phyloP scores from a whole-genome alignment of 2,797 vertebrate genomes.

The Crocidura indochinensis region DNA sequence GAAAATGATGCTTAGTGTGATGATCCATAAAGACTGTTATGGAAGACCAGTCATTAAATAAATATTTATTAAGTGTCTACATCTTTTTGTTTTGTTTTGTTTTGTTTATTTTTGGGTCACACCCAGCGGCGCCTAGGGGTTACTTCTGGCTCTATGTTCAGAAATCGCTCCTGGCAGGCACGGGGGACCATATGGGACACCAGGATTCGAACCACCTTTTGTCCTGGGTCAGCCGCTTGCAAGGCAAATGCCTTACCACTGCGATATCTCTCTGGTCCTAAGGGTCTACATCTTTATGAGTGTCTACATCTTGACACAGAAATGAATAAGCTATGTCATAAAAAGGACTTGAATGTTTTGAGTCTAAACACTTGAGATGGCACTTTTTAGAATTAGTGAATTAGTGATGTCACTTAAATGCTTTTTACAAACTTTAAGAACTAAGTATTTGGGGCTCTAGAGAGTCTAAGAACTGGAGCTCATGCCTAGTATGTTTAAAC shows the following conservation, averaged over 20 bases:
- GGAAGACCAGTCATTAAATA: slow-evolving; percentile 24
- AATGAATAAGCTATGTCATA: neutral
- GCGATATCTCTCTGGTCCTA: no score
- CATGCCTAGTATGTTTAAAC: no score
- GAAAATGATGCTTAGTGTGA: neutral
- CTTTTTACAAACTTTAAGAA: slow-evolving; percentile 34
- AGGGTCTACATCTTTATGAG: neutral
- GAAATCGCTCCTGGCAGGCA: no score
- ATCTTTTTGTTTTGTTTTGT: neutral
- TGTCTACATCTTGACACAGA: slow-evolving; percentile 22
- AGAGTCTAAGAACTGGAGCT: no score
- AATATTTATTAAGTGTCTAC: slow-evolving; percentile 9
- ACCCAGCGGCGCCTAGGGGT: no score
- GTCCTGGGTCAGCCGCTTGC: no score
- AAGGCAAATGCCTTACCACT: no score
- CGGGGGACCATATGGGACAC: no score
- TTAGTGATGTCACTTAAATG: slow-evolving; percentile 42
- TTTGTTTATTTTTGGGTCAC: no score
- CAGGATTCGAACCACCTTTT: no score
- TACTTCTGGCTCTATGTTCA: no score
- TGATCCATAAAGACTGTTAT: slow-evolving; percentile 3
- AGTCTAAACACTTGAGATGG: slow-evolving; percentile 27
- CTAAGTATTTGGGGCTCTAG: neutral
- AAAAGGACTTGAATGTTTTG: neutral
- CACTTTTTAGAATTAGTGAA: slow-evolving; percentile 30